A percentile compares a stretch with the other conserved stretches of the same genome.
These are phyloP conservation scores for Hylia prasina DNA, from an alignment of 2,113 vertebrate species.

Conservation along the genomic window DNA sequence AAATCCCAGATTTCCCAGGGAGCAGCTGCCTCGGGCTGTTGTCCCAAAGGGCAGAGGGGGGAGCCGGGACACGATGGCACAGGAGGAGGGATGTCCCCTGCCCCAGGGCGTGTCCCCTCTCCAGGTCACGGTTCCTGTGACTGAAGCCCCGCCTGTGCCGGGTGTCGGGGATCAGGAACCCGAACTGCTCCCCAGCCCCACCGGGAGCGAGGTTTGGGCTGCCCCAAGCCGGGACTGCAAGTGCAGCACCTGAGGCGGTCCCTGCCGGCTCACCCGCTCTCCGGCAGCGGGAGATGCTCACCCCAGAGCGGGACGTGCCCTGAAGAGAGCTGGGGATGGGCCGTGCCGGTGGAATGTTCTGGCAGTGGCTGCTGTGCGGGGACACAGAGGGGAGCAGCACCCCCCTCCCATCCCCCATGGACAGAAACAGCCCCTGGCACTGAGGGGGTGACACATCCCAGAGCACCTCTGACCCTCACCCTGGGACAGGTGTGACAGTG, in stretches of 20 bases:
- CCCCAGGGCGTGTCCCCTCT: no score
- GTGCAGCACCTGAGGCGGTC: background rate
- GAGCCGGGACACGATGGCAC: no score
- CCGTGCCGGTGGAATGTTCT: background rate
- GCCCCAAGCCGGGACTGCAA: background rate
- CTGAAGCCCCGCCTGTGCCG: background rate
- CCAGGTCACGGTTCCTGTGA: fast-evolving
- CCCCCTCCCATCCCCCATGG: background rate
- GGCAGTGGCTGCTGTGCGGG: background rate
- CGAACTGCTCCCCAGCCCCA: background rate
- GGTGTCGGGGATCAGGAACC: background rate
- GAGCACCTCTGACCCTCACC: no score
- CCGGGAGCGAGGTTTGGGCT: background rate
- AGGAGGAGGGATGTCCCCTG: no score
- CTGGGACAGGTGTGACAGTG: no score
- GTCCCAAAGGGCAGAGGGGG: no score
- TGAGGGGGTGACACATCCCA: no score
- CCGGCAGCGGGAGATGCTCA: background rate
- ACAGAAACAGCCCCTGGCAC: background rate
- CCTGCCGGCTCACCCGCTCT: background rate
- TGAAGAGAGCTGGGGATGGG: background rate
- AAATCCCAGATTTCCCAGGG: background rate
- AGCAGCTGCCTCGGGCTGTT: no score
- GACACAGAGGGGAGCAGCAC: background rate
- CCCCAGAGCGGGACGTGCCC: background rate